Conservation (phyloP, 1,140 invertebrate species). For the Megalopta genalis region DNA sequence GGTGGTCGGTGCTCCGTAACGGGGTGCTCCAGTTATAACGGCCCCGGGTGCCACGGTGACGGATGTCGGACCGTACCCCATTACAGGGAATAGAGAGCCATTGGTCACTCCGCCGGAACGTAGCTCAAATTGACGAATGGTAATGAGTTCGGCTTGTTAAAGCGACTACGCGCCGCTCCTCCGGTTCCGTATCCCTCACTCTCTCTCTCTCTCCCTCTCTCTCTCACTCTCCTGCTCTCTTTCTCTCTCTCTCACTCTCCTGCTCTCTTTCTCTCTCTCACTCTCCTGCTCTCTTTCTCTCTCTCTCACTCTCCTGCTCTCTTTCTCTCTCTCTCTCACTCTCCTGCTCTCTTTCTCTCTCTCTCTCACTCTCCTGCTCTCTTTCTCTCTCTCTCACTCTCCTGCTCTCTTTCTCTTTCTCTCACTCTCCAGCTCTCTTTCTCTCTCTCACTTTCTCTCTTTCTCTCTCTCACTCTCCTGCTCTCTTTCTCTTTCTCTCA, state of each 20-base stretch:
- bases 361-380: background rate
- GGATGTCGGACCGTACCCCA: conserved; percentile 78
- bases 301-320: too few relatives aligned
- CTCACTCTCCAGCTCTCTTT: background rate
- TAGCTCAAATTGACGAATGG: conserved; percentile 81
- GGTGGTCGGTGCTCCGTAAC: background rate
- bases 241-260: background rate
- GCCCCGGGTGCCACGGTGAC: conserved; percentile 74
- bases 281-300: background rate
- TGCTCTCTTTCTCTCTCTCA: background rate
- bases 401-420: too few relatives aligned
- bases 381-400: background rate
- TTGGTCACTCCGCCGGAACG: conserved; percentile 78
- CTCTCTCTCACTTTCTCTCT: background rate
- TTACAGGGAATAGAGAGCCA: conserved; percentile 79
- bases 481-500: too few relatives aligned
- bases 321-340: background rate
- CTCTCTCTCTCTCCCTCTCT: background rate
- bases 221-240: background rate
- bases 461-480: background rate
- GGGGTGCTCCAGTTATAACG: conserved; percentile 70
- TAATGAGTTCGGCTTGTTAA: conserved; percentile 80
- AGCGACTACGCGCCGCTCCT: conserved; percentile 70
- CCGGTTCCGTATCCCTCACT: conserved; percentile 25
- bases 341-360: background rate